Evolutionary conservation across 2,888 invertebrate genomes (phyloP), one percentile per base, ranked within the genome.

Genomic region (Trichacis sp.): DNA sequence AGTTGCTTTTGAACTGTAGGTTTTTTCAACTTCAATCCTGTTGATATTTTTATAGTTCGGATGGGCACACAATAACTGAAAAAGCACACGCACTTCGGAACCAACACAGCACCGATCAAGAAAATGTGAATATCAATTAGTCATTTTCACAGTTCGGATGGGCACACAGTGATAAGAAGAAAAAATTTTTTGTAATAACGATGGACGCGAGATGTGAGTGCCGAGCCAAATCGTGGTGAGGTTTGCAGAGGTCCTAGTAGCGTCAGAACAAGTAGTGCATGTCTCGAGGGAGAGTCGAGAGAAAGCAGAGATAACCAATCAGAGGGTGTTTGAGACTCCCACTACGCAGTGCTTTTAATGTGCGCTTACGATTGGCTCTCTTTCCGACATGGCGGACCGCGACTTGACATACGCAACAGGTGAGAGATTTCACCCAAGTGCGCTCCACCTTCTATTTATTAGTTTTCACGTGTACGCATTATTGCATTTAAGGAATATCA

Each of bases 301-400:
- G 77, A 69, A 61, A 64, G 58, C 57, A 53, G 56, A 43, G 63
- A 52, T 71, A 71, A 62, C 82, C 79, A 82, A 82, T 77, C 77
- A 75, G 76, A 53, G 55, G 64, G 67, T 68, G 42, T 62, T 68
- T 66, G 68, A 64, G 45, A 59, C 72, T 76, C 82, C 82, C 82
- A 81, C 82, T 69, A 74, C 65, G 42, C 29, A 29, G 24, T 47
- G 15, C 51, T 59, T 64, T 70, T 73, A 71, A 76, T 74, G 65
- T 72, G 60, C 67, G 62, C 50, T 57, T 67, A 69, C 73, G 70
- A 83, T 83, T 82, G 83, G 83, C 69, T 73, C 72, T 50, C 72
- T 68, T 58, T 64, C 30, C 67, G 80, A 77, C 78, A 83, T 83
- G 83, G 83, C 83, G 81, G 78, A 75, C 70, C 63, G 66, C 71